A percentile compares a stretch with the other conserved stretches of the same genome.
Conservation (phyloP, 2,797 vertebrate genomes). For the Smutsia temminckii region DNA sequence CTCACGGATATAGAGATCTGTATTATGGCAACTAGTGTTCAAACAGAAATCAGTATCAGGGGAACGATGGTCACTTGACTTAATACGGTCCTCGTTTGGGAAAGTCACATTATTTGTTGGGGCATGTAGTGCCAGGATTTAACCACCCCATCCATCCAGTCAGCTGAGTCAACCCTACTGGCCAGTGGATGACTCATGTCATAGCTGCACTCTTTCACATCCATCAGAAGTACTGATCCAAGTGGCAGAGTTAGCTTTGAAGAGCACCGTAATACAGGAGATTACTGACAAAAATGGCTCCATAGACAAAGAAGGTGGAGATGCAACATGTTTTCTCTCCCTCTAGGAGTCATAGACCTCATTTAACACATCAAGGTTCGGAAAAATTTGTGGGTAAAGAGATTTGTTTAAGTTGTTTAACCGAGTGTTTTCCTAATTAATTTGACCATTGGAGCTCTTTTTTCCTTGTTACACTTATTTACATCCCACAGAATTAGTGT, state of each 20-base stretch:
- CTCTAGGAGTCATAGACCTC: constrained; percentile 16
- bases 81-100: constrained; percentile 45
- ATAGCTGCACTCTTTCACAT: constrained; percentile 43
- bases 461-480: not conserved
- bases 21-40: not conserved
- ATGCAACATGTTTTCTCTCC: not conserved
- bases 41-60: constrained; percentile 7
- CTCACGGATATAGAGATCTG: not conserved
- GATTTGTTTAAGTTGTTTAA: not conserved
- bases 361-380: constrained; percentile 6
- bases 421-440: constrained; percentile 3
- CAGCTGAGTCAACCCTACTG: constrained; percentile 60
- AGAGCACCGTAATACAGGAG: constrained; percentile 13
- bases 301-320: not conserved
- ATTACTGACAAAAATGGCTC: not conserved
- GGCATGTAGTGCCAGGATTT: constrained; percentile 4
- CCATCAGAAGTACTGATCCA: constrained; percentile 76
- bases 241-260: constrained; percentile 42
- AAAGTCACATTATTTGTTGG: constrained; percentile 12
- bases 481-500: not conserved
- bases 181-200: constrained; percentile 63
- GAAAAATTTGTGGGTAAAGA: not conserved
- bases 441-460: not conserved
- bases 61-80: constrained; percentile 38
- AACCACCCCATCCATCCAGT: constrained; percentile 67